Base-by-base conservation (phyloP, 2,888 invertebrate species). In the Galeruca laticollis region DNA sequence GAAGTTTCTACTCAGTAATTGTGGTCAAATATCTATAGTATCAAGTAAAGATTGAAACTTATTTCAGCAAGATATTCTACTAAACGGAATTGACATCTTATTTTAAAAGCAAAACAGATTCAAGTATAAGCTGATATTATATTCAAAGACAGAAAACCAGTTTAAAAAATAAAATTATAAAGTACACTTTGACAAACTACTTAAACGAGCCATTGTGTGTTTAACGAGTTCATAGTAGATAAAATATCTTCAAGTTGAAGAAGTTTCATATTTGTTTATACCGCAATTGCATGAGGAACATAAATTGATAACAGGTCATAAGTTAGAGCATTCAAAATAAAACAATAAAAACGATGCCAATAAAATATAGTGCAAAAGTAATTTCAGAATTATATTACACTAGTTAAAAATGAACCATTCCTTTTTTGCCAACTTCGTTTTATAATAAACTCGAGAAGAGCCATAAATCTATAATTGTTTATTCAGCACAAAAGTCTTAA, bases 321-420 rank as follows among this genome's bases (percentile, higher is more conserved):
- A 18, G 9, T 47, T 47, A 18, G 18, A 15, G 6, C 15, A 15
- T n/a, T 47, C 18, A 10, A 47, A 47, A 47, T 47, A 47, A 18
- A 47, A 47, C 18, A 18, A 47, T 47, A 47, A 47, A 47, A 47
- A 47, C 47, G 15, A 47, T 18, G 18, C 18, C 47, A 47, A 47
- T 47, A 47, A 47, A 47, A 47, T 9, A 26, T 26, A 18, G 15
- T 47, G 15, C 15, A 15, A 18, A 47, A 18, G 47, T 10, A 15
- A 47, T 47, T 47, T 18, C 47, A 47, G 47, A 9, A 18, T 47
- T 47, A 47, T 47, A 47, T 47, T 18, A 9, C 18, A 47, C 47
- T 18, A 47, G 9, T 26, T 47, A 47, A 18, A 47, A 15, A 8
- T 47, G 15, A 47, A 47, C 47, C 6, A 15, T 47, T 47, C 9